phyloP scores from a whole-genome alignment of 2,888 invertebrate genomes.

The Nephrocerus scutellatus region DNA sequence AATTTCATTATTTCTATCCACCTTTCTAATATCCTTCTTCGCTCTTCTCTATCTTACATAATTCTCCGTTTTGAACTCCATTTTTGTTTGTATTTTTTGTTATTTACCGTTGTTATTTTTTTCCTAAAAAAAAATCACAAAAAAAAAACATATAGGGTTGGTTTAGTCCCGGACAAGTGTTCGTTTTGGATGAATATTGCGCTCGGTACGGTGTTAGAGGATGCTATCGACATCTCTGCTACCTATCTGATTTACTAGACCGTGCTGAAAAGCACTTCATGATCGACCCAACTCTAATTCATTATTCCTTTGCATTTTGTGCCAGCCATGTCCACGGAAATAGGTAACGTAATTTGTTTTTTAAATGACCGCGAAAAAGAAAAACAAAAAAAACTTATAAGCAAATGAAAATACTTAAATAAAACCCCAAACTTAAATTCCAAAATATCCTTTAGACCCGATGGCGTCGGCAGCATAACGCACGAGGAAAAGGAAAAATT shows the following conservation, averaged over 20 bases:
- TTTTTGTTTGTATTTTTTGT: conserved; percentile 3
- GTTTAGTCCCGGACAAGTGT: conserved; percentile 99
- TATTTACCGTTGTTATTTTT: conserved; percentile 7
- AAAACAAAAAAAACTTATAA: not conserved
- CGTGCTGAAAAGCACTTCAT: conserved; percentile 89
- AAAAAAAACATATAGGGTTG: conserved; percentile 65
- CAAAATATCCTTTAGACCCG: conserved; percentile 64
- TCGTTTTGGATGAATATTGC: conserved; percentile 96
- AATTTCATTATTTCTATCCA: not conserved
- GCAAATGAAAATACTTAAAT: not conserved
- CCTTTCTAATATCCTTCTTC: not conserved
- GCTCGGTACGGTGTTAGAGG: conserved; percentile 95
- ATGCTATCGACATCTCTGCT: conserved; percentile 93
- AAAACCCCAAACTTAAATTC: not conserved
- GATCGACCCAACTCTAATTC: conserved; percentile 97
- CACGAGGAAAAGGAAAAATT: conserved; percentile 97
- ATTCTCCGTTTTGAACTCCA: not conserved
- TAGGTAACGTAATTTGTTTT: conserved; percentile 56
- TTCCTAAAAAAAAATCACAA: conserved; percentile 7
- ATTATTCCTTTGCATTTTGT: conserved; percentile 99
- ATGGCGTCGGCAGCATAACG: conserved; percentile 97
- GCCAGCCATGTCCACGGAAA: conserved; percentile 99
- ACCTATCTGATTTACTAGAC: conserved; percentile 89
- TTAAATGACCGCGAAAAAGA: not conserved
- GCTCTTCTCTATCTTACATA: not conserved